phyloP scores from a whole-genome alignment of 2,888 invertebrate genomes.

The Micropterix aruncella region DNA sequence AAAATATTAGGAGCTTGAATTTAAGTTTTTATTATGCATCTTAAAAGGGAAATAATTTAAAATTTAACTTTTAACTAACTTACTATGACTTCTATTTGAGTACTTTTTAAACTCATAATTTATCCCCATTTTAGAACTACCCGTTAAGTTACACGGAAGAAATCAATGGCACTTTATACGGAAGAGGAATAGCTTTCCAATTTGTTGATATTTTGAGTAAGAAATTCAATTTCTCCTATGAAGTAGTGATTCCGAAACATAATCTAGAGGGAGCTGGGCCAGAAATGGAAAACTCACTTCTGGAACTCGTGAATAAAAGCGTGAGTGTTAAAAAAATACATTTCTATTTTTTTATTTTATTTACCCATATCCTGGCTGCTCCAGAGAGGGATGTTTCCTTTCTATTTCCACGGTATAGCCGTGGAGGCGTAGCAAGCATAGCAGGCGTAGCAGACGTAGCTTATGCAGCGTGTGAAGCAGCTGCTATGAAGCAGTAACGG shows the following conservation, averaged over 20 bases:
- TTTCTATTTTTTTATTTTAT: no score
- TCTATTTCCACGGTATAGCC: no score
- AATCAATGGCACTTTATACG: slow-evolving; percentile 40
- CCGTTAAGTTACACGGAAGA: slow-evolving; percentile 42
- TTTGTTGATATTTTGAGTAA: slow-evolving; percentile 51
- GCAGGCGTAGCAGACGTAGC: no score
- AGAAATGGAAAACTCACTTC: slow-evolving; percentile 40
- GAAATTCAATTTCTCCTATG: slow-evolving; percentile 61
- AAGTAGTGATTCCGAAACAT: slow-evolving; percentile 45
- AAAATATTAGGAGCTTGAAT: no score
- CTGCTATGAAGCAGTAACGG: no score
- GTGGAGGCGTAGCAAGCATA: no score
- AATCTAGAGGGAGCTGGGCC: slow-evolving; percentile 42
- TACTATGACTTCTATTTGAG: slow-evolving; percentile 1
- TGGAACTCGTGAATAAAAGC: slow-evolving; percentile 44
- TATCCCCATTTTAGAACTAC: slow-evolving; percentile 35
- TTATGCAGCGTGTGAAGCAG: no score
- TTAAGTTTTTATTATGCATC: slow-evolving; percentile 1
- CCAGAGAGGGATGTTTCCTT: no score
- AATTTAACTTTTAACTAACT: slow-evolving; percentile 3
- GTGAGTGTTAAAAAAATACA: slow-evolving; percentile 36
- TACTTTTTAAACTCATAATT: background rate
- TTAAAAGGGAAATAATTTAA: slow-evolving; percentile 1
- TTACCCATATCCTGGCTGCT: no score
- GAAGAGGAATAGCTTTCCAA: slow-evolving; percentile 59